A percentile compares a stretch with the other conserved stretches of the same genome.
Evolutionary conservation across 2,797 vertebrate genomes (phyloP).

Genomic region (Discoglossus pictus): DNA sequence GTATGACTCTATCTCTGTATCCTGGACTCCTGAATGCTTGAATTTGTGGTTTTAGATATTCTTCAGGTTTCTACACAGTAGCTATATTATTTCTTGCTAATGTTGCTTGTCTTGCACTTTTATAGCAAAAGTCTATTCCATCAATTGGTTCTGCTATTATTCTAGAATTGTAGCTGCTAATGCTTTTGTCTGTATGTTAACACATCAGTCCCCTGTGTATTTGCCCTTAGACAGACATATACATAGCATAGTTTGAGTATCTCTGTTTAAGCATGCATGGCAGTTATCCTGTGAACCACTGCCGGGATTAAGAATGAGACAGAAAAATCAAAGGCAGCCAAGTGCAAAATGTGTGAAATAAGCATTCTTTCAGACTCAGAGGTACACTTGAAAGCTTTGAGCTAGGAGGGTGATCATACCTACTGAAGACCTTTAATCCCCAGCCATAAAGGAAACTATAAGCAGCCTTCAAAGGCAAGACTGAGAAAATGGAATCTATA

Average conservation of each 20-base stretch:
- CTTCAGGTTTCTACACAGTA: background rate
- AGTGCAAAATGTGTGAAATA: slow-evolving; percentile 63
- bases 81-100: slow-evolving; percentile 20
- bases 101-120: slow-evolving; percentile 19
- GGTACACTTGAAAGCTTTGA: slow-evolving; percentile 63
- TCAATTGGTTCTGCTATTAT: background rate
- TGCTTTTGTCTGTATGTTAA: slow-evolving; percentile 16
- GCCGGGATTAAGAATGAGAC: slow-evolving; percentile 46
- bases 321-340: slow-evolving; percentile 53
- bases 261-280: slow-evolving; percentile 39
- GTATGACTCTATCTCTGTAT: slow-evolving; percentile 14
- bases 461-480: slow-evolving; percentile 61
- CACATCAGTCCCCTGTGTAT: slow-evolving; percentile 4
- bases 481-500: slow-evolving; percentile 59
- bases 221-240: slow-evolving; percentile 19
- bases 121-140: slow-evolving; percentile 2
- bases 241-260: slow-evolving; percentile 25
- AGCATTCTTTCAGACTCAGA: slow-evolving; percentile 52
- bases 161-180: slow-evolving; percentile 7
- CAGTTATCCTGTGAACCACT: slow-evolving; percentile 38
- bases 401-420: slow-evolving; percentile 62
- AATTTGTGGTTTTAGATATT: slow-evolving; percentile 19
- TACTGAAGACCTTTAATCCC: slow-evolving; percentile 65
- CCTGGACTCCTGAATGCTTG: slow-evolving; percentile 7
- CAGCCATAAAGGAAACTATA: slow-evolving; percentile 62